Conservation (phyloP, 2,113 vertebrate species). For the Microtus ochrogaster region DNA sequence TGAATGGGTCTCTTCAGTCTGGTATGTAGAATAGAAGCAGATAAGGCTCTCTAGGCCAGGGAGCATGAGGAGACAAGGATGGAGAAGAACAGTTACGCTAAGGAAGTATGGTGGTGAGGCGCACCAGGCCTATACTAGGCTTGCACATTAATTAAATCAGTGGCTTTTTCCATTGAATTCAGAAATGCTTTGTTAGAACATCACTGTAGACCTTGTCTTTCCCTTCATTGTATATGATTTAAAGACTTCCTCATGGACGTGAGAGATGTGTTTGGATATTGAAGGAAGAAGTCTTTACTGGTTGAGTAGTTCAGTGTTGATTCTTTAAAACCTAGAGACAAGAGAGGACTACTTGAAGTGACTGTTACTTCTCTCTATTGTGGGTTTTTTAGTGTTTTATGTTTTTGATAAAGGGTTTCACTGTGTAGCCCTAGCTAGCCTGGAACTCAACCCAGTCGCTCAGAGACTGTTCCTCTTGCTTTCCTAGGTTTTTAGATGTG, state of each 20-base stretch:
- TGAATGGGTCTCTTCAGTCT: neutral
- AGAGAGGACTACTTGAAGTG: neutral
- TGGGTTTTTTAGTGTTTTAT: neutral
- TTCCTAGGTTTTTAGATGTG: no score
- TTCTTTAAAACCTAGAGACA: neutral
- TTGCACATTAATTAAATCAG: neutral
- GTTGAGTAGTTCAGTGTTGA: neutral
- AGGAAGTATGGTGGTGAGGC: neutral
- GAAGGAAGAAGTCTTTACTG: neutral
- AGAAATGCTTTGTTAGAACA: neutral
- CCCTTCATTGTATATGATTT: neutral
- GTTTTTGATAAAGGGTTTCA: neutral
- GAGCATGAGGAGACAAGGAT: neutral
- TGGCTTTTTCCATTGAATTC: no score
- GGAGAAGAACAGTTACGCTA: neutral
- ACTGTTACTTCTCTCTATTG: constrained; percentile 9
- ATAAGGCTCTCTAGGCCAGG: neutral
- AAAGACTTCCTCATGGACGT: neutral
- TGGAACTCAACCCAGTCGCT: neutral
- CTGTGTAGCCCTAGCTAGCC: no score
- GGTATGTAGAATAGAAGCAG: neutral
- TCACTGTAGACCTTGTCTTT: neutral
- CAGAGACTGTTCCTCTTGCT: no score
- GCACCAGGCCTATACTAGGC: neutral
- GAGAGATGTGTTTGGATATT: neutral